Evolutionary conservation across 2,113 vertebrate genomes (phyloP).

Genomic region (Triplophysa tibetana): DNA sequence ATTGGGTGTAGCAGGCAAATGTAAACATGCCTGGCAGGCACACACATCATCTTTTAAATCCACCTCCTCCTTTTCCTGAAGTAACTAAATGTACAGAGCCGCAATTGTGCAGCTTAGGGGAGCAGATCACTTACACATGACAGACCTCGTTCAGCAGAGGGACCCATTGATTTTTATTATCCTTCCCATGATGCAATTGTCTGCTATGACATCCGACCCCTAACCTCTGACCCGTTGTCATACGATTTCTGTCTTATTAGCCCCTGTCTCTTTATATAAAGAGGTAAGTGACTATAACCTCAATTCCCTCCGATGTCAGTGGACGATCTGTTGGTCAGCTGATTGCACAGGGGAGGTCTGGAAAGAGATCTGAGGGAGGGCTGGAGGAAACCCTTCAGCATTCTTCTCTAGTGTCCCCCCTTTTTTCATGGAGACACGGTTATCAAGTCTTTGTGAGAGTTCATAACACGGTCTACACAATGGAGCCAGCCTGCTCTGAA

Average conservation of each 20-base stretch:
- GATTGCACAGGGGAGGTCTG: slow-evolving; percentile 67
- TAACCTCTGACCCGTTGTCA: slow-evolving; percentile 67
- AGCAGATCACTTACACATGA: slow-evolving; percentile 24
- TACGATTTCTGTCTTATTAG: slow-evolving; percentile 65
- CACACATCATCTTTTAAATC: slow-evolving; percentile 10
- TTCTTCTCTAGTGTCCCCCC: slow-evolving; percentile 69
- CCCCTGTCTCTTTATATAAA: slow-evolving; percentile 38
- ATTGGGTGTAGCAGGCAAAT: not conserved
- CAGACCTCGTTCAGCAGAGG: slow-evolving; percentile 29
- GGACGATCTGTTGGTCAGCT: slow-evolving; percentile 67
- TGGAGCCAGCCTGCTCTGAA: slow-evolving; percentile 62
- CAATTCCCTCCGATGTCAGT: slow-evolving; percentile 42
- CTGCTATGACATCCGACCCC: slow-evolving; percentile 59
- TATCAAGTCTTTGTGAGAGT: slow-evolving; percentile 75
- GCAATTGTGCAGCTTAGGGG: slow-evolving; percentile 33
- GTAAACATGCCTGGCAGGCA: not conserved
- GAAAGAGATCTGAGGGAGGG: slow-evolving; percentile 30
- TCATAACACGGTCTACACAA: slow-evolving; percentile 72
- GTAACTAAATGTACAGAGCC: slow-evolving; percentile 39
- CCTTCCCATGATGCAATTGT: slow-evolving; percentile 62
- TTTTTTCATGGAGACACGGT: slow-evolving; percentile 76
- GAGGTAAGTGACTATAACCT: slow-evolving; percentile 42
- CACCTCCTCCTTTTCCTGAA: slow-evolving; percentile 40
- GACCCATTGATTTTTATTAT: slow-evolving; percentile 53
- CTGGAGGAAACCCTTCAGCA: slow-evolving; percentile 60